Evolutionary conservation across 2,888 invertebrate genomes (phyloP).

Genomic region (Invenusta paracnida): DNA sequence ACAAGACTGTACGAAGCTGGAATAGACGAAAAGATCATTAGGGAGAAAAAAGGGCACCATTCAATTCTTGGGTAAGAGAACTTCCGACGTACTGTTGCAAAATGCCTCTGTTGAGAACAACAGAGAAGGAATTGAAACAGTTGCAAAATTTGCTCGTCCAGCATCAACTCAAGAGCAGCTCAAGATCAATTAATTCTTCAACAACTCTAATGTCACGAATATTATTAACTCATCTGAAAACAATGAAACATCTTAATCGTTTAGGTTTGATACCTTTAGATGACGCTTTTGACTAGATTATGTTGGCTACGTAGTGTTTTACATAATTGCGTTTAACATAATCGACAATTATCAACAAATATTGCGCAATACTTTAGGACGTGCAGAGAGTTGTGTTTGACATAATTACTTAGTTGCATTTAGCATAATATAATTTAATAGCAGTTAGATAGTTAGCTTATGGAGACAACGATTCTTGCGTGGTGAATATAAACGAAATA

Average conservation of each 20-base stretch:
- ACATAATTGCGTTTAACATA: no score
- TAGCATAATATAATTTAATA: no score
- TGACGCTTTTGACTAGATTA: neutral
- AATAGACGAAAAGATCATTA: conserved; percentile 21
- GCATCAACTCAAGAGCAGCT: conserved; percentile 7
- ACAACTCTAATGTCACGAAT: conserved; percentile 9
- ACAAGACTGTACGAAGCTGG: neutral
- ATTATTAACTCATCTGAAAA: neutral
- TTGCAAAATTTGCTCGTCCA: conserved; percentile 21
- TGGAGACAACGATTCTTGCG: no score
- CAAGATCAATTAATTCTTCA: conserved; percentile 6
- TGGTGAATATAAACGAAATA: no score
- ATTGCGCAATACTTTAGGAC: no score
- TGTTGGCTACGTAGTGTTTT: no score
- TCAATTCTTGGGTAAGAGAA: conserved; percentile 12
- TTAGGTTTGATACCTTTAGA: neutral
- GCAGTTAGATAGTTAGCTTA: no score
- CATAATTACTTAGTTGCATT: no score
- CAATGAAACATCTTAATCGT: conserved; percentile 16
- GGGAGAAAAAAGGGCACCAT: neutral
- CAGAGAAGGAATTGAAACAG: conserved; percentile 22
- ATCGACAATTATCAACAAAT: no score
- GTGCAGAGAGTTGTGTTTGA: no score
- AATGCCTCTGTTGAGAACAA: neutral
- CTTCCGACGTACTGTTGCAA: conserved; percentile 16